phyloP scores from a whole-genome alignment of 2,888 invertebrate species.

The Pseudococcus viburni region DNA sequence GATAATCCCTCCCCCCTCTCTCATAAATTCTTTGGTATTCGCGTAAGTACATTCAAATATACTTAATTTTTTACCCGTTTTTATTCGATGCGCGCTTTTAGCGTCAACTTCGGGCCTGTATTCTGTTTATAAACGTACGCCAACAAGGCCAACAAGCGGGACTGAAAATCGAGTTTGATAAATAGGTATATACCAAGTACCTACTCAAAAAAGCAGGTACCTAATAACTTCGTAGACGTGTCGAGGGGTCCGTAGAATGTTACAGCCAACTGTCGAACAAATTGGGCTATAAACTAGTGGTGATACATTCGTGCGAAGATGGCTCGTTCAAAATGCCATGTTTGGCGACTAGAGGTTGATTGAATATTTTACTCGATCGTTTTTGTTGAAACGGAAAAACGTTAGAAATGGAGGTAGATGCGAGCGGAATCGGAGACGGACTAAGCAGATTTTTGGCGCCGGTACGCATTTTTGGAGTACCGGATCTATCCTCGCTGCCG shows the following conservation, averaged over 20 bases:
- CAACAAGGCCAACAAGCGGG: too few relatives aligned
- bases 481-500: background rate
- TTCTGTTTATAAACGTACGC: too few relatives aligned
- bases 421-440: background rate
- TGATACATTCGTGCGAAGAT: constrained; percentile 16
- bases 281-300: constrained; percentile 25
- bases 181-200: too few relatives aligned
- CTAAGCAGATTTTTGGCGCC: background rate
- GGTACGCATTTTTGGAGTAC: background rate
- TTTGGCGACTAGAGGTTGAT: constrained; percentile 2
- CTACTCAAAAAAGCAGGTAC: too few relatives aligned
- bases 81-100: too few relatives aligned
- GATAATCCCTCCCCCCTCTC: background rate
- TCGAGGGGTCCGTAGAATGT: background rate
- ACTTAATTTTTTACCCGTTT: too few relatives aligned
- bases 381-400: constrained; percentile 5
- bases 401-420: background rate
- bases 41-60: background rate
- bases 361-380: background rate
- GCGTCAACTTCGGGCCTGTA: too few relatives aligned
- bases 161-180: too few relatives aligned
- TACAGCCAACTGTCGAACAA: background rate
- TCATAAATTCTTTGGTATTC: background rate
- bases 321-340: background rate
- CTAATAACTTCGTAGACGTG: too few relatives aligned